Evolutionary conservation across 2,888 invertebrate genomes (phyloP), one percentile per base, ranked within the genome.

Genomic region (Noctua comes): DNA sequence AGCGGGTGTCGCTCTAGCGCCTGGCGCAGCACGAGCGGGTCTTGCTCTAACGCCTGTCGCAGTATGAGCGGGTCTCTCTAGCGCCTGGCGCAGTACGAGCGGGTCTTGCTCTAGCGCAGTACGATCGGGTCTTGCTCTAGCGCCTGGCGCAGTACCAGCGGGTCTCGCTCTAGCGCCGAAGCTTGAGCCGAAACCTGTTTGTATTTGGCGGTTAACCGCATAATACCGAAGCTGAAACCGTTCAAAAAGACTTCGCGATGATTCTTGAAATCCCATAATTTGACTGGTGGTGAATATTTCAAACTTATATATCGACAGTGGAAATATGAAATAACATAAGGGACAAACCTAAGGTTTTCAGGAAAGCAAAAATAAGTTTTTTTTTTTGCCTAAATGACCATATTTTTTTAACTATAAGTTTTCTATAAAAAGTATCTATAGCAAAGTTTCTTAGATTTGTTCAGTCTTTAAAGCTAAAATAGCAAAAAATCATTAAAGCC

Each of bases 11-110:
- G 21, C 75, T 77, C 21, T 79, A 59, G 43, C 27, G 54, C 68
- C 24, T 98, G 98, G 79, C 24, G 48, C 48, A 99, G 99, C 93
- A 99, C 98, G 98, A 98, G 73, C 73, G 83, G 85, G 27, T 13
- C 0, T 27, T 13, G 59, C 59, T 40, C 48, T 64, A 70, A 51
- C 36, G 36, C 7, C 21, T 21, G 64, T 11, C 77, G 77, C 84
- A 48, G 18, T 98, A 94, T 99, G 99, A 46, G 86, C 73, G 83
- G 83, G 86, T 76, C 36, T 40, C 71, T 16, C 36, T 31, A 51
- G 48, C 76, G 78, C 40, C 88, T 98, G 98, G 79, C 24, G 24
- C 48, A 99, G 99, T 93, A 99, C 98, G 98, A 98, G 69, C 51
- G 59, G 4, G 59, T 11, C 1, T n/a, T 5, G 59, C 59, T 40